phyloP scores from a whole-genome alignment of 1,140 invertebrate genomes.

The Temnothorax curvispinosus region DNA sequence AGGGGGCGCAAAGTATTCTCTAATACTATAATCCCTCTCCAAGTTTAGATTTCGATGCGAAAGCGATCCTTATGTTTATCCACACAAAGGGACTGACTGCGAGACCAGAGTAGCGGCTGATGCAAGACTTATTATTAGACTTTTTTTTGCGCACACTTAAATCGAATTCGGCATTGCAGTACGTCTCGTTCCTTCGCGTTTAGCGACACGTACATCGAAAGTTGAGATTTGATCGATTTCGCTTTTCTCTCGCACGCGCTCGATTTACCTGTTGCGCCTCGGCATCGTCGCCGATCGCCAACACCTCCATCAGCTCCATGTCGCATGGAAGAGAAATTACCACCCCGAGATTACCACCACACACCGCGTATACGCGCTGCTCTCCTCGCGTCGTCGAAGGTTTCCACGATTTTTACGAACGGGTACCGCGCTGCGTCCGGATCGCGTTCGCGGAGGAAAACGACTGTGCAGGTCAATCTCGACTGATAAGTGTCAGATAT shows the following conservation, averaged over 20 bases:
- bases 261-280: conserved; percentile 2
- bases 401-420: not conserved
- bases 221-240: not conserved
- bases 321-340: not conserved
- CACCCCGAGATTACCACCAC: not conserved
- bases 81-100: no score
- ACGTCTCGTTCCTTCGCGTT: not conserved
- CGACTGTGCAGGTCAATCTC: not conserved
- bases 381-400: not conserved
- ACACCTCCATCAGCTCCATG: conserved; percentile 14
- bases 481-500: not conserved
- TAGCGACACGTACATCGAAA: not conserved
- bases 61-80: no score
- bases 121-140: no score
- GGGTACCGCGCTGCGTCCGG: no score
- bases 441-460: no score
- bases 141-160: not conserved
- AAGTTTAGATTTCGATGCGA: no score
- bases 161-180: not conserved
- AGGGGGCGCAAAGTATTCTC: not conserved
- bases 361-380: not conserved
- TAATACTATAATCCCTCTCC: no score
- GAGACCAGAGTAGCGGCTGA: no score
- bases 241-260: not conserved
- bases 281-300: not conserved